Base-by-base conservation (phyloP, 1,140 invertebrate genomes). In the Aphelenchoides besseyi region DNA sequence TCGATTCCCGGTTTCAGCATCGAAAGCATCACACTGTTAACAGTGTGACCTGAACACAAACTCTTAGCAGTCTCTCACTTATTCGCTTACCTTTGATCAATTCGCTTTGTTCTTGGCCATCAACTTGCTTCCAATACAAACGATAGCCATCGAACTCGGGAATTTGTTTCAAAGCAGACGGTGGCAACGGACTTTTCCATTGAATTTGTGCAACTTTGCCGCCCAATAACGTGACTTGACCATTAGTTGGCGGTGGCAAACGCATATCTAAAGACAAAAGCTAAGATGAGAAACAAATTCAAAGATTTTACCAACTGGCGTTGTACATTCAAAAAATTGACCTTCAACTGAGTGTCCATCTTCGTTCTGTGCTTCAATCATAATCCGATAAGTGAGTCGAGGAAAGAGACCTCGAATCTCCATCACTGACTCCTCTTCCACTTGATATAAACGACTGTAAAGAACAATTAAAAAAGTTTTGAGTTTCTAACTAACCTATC, bases 331-430 rank as follows among this genome's bases (percentile, higher is more conserved):
- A 33, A 66, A 66, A 16, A 18, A 33, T 2, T 16, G 12, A 33
- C 63, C 63, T 53, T 66, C 32, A 32, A 36, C n/a, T 3, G 12
- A 26, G 2, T 66, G 16, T 33, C 30, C 32, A 23, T 66, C 12
- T 16, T 33, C 12, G 63, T 53, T 66, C 16, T 36, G 36, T n/a
- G 36, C 26, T 16, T 66, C 36, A 33, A 66, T 66, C 41, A 1
- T 36, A 2, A 66, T 53, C 12, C 30, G 16, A 33, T 66, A 66
- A 32, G 63, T 37, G 1, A 66, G 30, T 12, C 16, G 2, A 12
- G 63, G 63, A 37, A 66, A 66, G 36, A 66, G 63, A 32, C 36
- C 63, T n/a, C 36, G 63, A 1, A 66, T n/a, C 32, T 66, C 30
- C 9, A 33, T 66, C 12, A 66, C 63, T 1, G 63, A 33, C 1